Conservation (phyloP, 1,140 invertebrate genomes). For the Sycophaga agraensis region DNA sequence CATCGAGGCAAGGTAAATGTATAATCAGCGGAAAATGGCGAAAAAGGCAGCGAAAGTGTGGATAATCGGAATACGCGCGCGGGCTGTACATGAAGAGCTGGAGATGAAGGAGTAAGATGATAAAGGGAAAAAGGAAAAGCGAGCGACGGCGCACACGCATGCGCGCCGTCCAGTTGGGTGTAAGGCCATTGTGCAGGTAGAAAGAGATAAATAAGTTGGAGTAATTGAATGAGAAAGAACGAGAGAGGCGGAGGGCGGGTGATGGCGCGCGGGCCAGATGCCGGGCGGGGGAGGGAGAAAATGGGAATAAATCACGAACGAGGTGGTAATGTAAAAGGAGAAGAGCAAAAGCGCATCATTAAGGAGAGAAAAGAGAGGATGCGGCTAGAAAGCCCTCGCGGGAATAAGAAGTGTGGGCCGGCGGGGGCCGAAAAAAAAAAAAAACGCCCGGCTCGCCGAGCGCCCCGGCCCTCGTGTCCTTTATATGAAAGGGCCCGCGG, state of each 20-base stretch:
- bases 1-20: no score
- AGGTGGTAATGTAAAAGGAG: constrained; percentile 25
- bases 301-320: constrained; percentile 25
- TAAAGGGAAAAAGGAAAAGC: neutral
- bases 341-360: constrained; percentile 26
- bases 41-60: no score
- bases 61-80: no score
- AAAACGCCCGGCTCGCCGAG: no score
- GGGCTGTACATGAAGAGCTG: no score
- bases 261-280: neutral
- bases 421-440: neutral
- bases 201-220: constrained; percentile 26
- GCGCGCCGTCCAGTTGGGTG: no score
- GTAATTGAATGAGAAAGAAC: constrained; percentile 27
- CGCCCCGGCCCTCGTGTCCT: no score
- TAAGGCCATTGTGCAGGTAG: constrained; percentile 16
- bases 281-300: neutral
- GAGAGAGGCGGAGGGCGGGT: neutral
- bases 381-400: constrained; percentile 3
- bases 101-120: neutral
- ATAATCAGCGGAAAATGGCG: no score
- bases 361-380: constrained; percentile 16
- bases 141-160: neutral
- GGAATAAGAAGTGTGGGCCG: no score
- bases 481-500: no score